These are phyloP conservation scores for Dinomys branickii DNA, from an alignment of 2,113 vertebrate genomes.

Conservation along the genomic window DNA sequence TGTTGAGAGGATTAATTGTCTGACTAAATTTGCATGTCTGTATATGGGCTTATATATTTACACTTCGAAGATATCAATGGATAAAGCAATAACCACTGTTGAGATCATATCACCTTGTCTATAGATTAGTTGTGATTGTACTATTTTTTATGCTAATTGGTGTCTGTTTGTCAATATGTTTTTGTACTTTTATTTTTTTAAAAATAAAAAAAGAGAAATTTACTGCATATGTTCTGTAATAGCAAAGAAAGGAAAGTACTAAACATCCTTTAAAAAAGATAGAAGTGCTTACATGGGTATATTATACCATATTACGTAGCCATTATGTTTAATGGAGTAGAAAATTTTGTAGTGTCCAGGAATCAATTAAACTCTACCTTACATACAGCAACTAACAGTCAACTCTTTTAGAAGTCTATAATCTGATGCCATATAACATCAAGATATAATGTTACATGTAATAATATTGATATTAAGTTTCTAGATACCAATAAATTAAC, in stretches of 20 bases:
- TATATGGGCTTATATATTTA: too few species aligned
- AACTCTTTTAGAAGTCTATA: background rate
- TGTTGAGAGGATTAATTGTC: too few species aligned
- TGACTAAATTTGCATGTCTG: too few species aligned
- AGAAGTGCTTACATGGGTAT: background rate
- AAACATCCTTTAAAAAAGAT: background rate
- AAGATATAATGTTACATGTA: background rate
- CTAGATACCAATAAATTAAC: background rate
- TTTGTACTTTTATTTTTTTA: too few species aligned
- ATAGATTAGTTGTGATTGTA: too few species aligned
- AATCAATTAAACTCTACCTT: background rate
- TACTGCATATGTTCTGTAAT: background rate
- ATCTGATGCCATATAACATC: background rate
- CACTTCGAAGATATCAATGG: too few species aligned
- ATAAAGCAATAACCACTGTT: too few species aligned
- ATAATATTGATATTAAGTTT: background rate
- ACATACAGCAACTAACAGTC: background rate
- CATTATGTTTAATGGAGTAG: conserved; percentile 28
- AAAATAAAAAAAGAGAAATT: too few species aligned
- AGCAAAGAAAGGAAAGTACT: background rate
- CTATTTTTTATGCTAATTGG: too few species aligned
- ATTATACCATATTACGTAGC: background rate
- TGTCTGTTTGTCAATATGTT: too few species aligned
- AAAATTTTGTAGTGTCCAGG: background rate
- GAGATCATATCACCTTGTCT: too few species aligned